These are phyloP conservation scores for Drosophila punjabiensis DNA, from an alignment of 1,140 invertebrate genomes.

Conservation along the genomic window DNA sequence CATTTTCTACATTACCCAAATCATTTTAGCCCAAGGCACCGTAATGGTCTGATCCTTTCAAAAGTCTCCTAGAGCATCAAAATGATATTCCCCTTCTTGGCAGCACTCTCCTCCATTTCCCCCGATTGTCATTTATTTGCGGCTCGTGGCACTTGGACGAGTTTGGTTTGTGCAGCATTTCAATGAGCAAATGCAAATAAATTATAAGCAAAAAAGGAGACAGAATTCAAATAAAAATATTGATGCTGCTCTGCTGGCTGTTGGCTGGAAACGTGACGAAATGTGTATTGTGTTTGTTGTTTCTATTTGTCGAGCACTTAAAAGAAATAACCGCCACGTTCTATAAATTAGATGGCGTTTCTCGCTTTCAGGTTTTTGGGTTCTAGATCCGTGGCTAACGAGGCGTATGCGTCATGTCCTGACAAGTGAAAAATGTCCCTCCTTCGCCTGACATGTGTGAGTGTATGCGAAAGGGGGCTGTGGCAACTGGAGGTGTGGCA, in stretches of 20 bases:
- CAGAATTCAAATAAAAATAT: slow-evolving; percentile 68
- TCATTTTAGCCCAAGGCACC: neutral
- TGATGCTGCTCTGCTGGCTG: slow-evolving; percentile 61
- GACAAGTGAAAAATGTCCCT: slow-evolving; percentile 57
- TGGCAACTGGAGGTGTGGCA: slow-evolving; percentile 13
- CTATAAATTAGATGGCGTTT: slow-evolving; percentile 81
- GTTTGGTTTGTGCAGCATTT: slow-evolving; percentile 78
- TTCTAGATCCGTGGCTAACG: slow-evolving; percentile 48
- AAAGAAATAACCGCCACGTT: slow-evolving; percentile 67
- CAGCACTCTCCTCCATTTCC: slow-evolving; percentile 13
- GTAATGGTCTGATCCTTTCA: neutral
- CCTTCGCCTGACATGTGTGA: slow-evolving; percentile 32
- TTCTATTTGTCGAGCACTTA: slow-evolving; percentile 58
- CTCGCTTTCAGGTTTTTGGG: slow-evolving; percentile 54
- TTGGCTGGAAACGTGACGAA: slow-evolving; percentile 63
- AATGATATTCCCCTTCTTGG: slow-evolving; percentile 4
- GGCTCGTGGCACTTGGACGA: slow-evolving; percentile 59
- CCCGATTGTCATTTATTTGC: slow-evolving; percentile 77
- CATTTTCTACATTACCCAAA: neutral
- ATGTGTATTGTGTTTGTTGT: slow-evolving; percentile 53
- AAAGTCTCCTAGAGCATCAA: slow-evolving; percentile 13
- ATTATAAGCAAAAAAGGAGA: slow-evolving; percentile 74
- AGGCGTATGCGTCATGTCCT: slow-evolving; percentile 53
- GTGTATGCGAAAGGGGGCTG: slow-evolving; percentile 1
- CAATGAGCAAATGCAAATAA: slow-evolving; percentile 84